Percentiles rank a stretch among this genome's conserved stretches.
These are phyloP conservation scores for Argyra leucocephala DNA, from an alignment of 2,888 invertebrate genomes.

Conservation along the genomic window DNA sequence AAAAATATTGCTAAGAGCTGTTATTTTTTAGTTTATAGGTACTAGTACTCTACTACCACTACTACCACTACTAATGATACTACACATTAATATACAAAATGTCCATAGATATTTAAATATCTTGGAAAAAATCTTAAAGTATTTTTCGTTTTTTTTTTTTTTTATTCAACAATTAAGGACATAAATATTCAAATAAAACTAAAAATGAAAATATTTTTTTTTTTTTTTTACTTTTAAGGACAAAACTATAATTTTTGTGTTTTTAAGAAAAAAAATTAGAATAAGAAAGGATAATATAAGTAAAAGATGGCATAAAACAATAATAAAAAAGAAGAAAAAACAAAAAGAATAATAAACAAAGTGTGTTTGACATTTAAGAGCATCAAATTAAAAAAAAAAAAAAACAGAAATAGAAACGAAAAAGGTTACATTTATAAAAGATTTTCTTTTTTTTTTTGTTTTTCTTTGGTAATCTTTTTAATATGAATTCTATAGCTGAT, in stretches of 20 bases:
- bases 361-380: constrained; percentile 1
- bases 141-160: neutral
- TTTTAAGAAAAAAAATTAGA: neutral
- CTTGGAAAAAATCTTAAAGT: neutral
- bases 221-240: neutral
- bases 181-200: neutral
- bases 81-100: too few species aligned
- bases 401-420: neutral
- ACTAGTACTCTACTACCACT: neutral
- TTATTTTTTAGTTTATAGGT: neutral
- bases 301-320: too few species aligned
- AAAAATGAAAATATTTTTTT: too few species aligned
- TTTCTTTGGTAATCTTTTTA: too few species aligned
- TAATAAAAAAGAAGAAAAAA: too few species aligned
- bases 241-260: neutral
- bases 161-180: neutral
- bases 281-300: neutral
- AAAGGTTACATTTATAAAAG: neutral
- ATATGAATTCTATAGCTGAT: too few species aligned
- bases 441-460: too few species aligned
- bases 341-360: neutral
- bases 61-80: too few species aligned
- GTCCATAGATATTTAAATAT: too few species aligned
- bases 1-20: neutral
- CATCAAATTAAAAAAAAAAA: neutral